These are phyloP conservation scores for Chromoteleia sp. DNA, from an alignment of 2,888 invertebrate genomes.

Conservation along the genomic window DNA sequence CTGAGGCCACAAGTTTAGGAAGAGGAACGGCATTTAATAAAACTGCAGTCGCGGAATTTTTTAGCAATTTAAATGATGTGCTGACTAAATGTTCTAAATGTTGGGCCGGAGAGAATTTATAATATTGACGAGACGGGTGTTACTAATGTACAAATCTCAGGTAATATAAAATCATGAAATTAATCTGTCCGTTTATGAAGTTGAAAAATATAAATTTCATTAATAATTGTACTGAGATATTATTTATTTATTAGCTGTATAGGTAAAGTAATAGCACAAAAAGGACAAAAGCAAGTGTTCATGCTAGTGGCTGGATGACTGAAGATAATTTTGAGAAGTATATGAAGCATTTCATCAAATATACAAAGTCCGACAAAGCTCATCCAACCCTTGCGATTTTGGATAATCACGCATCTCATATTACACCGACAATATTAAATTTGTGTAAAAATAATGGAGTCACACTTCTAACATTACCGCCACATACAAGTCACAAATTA, in stretches of 20 bases:
- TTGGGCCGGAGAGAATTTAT: constrained; percentile 3
- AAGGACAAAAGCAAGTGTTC: too few species aligned
- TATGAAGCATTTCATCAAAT: too few species aligned
- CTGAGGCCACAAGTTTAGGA: constrained; percentile 8
- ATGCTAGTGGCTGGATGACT: too few species aligned
- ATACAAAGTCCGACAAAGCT: too few species aligned
- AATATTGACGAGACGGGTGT: constrained; percentile 9
- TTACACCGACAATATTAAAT: constrained; percentile 71
- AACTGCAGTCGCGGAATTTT: constrained; percentile 7
- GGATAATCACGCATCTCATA: constrained; percentile 77
- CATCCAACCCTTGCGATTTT: constrained; percentile 74
- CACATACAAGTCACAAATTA: constrained; percentile 79
- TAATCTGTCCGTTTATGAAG: too few species aligned
- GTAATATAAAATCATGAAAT: too few species aligned
- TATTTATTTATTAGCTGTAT: too few species aligned
- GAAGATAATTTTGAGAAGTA: too few species aligned
- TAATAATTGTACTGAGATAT: too few species aligned
- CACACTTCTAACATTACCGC: constrained; percentile 76
- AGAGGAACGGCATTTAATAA: constrained; percentile 17
- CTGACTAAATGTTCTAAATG: too few species aligned
- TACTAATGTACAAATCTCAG: constrained; percentile 10
- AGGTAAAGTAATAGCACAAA: too few species aligned
- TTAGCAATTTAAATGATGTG: background rate
- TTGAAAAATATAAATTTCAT: too few species aligned
- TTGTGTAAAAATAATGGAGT: constrained; percentile 77